Percentiles rank a stretch among this genome's conserved stretches.
Evolutionary conservation across 2,113 vertebrate species (phyloP).

Genomic region (Pachyramphus minor): DNA sequence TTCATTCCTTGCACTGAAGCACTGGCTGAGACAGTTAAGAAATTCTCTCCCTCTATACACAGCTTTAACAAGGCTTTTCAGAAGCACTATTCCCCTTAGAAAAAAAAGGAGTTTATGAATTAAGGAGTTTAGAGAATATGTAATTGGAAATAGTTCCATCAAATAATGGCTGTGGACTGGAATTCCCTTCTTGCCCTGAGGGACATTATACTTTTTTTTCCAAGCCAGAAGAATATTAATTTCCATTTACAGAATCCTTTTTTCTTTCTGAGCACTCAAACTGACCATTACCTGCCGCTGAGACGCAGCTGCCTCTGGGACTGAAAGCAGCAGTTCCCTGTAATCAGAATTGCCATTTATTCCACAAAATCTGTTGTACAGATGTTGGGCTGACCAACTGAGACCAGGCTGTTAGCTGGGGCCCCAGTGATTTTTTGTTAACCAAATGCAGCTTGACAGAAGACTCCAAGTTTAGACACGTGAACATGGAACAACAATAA

Average conservation of each 20-base stretch:
- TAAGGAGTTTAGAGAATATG: background rate
- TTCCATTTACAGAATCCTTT: background rate
- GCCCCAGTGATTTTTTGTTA: background rate
- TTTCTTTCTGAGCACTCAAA: background rate
- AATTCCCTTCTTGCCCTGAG: constrained; percentile 2
- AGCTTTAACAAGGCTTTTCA: background rate
- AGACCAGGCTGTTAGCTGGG: background rate
- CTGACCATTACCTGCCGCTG: background rate
- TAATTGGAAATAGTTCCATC: constrained; percentile 7
- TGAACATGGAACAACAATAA: background rate
- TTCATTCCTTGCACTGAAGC: background rate
- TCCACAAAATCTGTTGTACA: background rate
- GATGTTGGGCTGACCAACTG: background rate
- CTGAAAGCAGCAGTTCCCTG: background rate
- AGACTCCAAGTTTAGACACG: background rate
- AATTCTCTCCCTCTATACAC: background rate
- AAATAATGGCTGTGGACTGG: background rate
- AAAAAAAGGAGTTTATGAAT: background rate
- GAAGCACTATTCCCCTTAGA: background rate
- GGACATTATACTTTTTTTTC: background rate
- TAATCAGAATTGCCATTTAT: background rate
- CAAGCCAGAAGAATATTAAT: background rate
- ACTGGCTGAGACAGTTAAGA: background rate
- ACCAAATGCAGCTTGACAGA: background rate
- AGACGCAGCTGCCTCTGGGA: background rate